Base-by-base conservation (phyloP, 2,113 vertebrate genomes). In the Charina bottae region DNA sequence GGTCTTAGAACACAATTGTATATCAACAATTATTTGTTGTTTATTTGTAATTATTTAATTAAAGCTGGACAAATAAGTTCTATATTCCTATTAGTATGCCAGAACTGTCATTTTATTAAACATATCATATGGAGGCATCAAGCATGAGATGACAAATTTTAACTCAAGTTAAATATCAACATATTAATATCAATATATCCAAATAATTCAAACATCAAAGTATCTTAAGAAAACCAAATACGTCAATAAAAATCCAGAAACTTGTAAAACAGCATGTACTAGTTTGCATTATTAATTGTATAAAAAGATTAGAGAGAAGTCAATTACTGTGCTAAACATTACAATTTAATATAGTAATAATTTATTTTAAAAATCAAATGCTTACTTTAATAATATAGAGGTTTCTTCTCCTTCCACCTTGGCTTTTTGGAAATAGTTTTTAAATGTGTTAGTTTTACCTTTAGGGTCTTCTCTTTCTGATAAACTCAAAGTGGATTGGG, bases 311-410 rank as follows among this genome's bases (percentile, higher is more conserved):
- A 78, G 23, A 93, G 85, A 24, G 92, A 95, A 92, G 83, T 55
- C 26, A 55, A n/a, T 58, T 78, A 90, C 54, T 86, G 92, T 91
- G 95, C 89, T 93, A 92, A 90, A 84, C 93, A 94, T 89, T 88
- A 90, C 53, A 95, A 92, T 37, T 95, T 94, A 92, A 83, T 68
- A 42, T n/a, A 62, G 6, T 83, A 62, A 62, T 54, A 87, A 83
- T 90, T 10, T 85, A 88, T 85, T 28, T 78, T 84, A 72, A 92
- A 33, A 83, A 78, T 92, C 90, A 96, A 95, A 94, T 83, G 94
- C 96, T 97, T 97, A 97, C 97, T 97, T 97, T 96, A 90, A 85
- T 92, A 90, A 94, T 93, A 86, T 54, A 92, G 95, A 93, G 90
- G 87, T 60, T 95, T 95, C 95, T 90, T 96, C 95, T 95, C 96